Base-by-base conservation (phyloP, 2,113 vertebrate species). In the Caloenas nicobarica region DNA sequence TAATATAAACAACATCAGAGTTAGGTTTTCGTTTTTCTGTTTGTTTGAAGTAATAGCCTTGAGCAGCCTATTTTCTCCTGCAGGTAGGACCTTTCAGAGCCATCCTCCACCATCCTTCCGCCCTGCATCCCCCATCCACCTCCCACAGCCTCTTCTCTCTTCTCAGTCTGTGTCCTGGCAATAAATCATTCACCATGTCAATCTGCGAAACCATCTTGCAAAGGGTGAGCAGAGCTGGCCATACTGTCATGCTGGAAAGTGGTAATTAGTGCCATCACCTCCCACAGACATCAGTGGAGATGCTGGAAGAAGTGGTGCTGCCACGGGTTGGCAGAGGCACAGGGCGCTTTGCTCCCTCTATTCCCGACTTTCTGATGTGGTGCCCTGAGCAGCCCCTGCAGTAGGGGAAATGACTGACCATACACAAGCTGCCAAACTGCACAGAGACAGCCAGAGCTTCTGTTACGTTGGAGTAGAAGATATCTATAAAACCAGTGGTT, bases 311-410 rank as follows among this genome's bases (percentile, higher is more conserved):
- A 56, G 42, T 26, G 58, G 22, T 69, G 71, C 22, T 68, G 76
- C 34, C 5, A 0, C 9, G 38, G 24, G 25, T 8, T 16, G 57
- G 17, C 0, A 0, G 14, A 10, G 13, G 10, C 66, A 86, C 22
- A 38, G 31, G 21, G 18, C 1, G 1, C 31, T 46, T 57, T 24
- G 5, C 13, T 76, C 11, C 10, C 31, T 16, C 16, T 7, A 3
- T 31, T 62, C 66, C 76, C 64, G 80, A 7, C 42, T 58, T 64
- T 64, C 28, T 71, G 42, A 28, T 50, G 53, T 5, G 15, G 8
- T 62, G 42, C 5, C 74, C 66, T 48, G 42, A 62, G 31, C 71
- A 94, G 36, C 26, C 40, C 28, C 68, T 50, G 42, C 42, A 36
- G 40, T 8, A 24, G 9, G 14, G 24, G 8, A 16, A 29, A 11